Evolutionary conservation across 2,888 invertebrate genomes (phyloP).

Genomic region (Rugalucina vietnamica): DNA sequence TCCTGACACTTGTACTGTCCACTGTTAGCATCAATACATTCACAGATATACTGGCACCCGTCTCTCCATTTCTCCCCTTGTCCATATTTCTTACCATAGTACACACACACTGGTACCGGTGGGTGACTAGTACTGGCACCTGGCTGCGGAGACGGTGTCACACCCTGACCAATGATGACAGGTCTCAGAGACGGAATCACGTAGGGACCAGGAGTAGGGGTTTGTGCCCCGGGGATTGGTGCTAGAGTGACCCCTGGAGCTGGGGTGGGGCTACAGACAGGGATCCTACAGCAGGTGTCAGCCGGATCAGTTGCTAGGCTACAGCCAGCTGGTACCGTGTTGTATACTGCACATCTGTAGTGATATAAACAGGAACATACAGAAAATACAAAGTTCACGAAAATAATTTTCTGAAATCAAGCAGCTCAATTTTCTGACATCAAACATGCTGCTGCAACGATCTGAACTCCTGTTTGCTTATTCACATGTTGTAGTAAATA

Average conservation of each 20-base stretch:
- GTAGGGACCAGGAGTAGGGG: constrained; percentile 47
- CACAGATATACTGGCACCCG: constrained; percentile 72
- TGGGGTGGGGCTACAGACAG: constrained; percentile 63
- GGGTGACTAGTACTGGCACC: constrained; percentile 43
- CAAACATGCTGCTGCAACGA: too few relatives aligned
- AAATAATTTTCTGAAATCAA: too few relatives aligned
- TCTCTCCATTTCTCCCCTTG: constrained; percentile 73
- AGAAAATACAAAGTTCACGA: too few relatives aligned
- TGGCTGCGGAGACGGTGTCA: constrained; percentile 64
- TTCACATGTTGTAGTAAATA: too few relatives aligned
- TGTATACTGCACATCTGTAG: constrained; percentile 69
- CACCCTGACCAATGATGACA: constrained; percentile 67
- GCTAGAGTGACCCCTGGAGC: constrained; percentile 41
- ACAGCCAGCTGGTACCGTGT: constrained; percentile 65
- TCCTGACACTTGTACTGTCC: constrained; percentile 72
- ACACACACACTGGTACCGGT: constrained; percentile 68
- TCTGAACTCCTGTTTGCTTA: too few relatives aligned
- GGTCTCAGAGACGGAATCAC: constrained; percentile 49
- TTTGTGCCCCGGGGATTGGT: constrained; percentile 38
- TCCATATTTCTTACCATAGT: constrained; percentile 69
- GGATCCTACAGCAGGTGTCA: constrained; percentile 72
- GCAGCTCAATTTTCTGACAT: too few relatives aligned
- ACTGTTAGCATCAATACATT: constrained; percentile 67
- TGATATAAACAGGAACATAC: too few relatives aligned
- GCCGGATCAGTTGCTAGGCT: constrained; percentile 67